These are phyloP conservation scores for Pimpla rufipes DNA, from an alignment of 2,888 invertebrate species.

Conservation along the genomic window DNA sequence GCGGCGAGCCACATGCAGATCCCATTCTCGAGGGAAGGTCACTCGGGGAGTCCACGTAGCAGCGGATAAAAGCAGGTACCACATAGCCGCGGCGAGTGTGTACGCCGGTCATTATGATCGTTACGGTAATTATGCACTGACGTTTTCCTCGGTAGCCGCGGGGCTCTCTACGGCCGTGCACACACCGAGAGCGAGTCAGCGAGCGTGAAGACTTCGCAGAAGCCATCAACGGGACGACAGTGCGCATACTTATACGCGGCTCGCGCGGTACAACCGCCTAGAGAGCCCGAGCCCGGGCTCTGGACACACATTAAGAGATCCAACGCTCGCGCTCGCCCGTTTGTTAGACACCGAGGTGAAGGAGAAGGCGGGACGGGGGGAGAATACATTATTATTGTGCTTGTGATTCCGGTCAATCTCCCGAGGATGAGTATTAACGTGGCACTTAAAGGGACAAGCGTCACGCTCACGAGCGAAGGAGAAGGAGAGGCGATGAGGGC, in stretches of 20 bases:
- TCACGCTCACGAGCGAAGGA: background rate
- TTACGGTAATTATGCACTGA: slow-evolving; percentile 82
- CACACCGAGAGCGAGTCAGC: slow-evolving; percentile 63
- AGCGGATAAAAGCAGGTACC: slow-evolving; percentile 46
- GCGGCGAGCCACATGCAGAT: too few species aligned
- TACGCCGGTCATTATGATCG: slow-evolving; percentile 75
- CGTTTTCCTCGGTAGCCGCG: slow-evolving; percentile 77
- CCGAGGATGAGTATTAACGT: slow-evolving; percentile 47
- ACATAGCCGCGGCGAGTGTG: slow-evolving; percentile 36
- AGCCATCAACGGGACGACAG: slow-evolving; percentile 75
- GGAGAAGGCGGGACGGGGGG: slow-evolving; percentile 6
- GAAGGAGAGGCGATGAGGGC: background rate
- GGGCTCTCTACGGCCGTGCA: slow-evolving; percentile 53
- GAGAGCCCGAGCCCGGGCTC: slow-evolving; percentile 1
- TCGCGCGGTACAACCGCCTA: background rate
- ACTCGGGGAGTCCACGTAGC: background rate
- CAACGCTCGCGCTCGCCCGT: slow-evolving; percentile 55
- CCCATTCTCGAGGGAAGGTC: slow-evolving; percentile 39
- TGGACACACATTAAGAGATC: slow-evolving; percentile 46
- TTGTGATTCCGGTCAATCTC: slow-evolving; percentile 80
- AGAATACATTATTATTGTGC: slow-evolving; percentile 80
- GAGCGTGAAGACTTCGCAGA: slow-evolving; percentile 80
- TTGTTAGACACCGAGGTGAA: slow-evolving; percentile 39
- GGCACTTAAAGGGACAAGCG: slow-evolving; percentile 36
- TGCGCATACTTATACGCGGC: slow-evolving; percentile 35